Evolutionary conservation across 2,888 invertebrate genomes (phyloP), one percentile per base, ranked within the genome.

Genomic region (Beris chalybata): DNA sequence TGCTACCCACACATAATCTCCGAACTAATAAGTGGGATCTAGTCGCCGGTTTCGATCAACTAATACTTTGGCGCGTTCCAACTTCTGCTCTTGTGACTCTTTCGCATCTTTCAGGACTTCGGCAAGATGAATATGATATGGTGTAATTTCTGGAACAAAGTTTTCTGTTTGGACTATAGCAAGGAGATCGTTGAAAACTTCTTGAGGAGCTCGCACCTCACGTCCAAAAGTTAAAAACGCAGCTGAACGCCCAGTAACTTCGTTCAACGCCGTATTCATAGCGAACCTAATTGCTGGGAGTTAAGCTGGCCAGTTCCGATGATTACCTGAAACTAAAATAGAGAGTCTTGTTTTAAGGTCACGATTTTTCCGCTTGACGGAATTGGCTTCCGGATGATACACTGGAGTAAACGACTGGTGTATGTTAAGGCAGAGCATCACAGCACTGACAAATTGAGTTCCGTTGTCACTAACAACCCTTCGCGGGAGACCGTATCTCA

Each of bases 361-460:
- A 3, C 44, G 44, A 4, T 44, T 44, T 44, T 44, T 44, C 2
- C 44, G 44, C 44, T 44, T 4, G 9, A 44, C 44, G 9, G 44
- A 4, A 44, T 44, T 76, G 0, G 74, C 72, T 22, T 73, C 71
- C 0, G 76, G 76, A 44, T 52, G 52, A 22, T 52, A 52, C 52
- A 13, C 52, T 52, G 52, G 13, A 2, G 52, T 52, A 15, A 15
- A 11, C 9, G 9, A n/a, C 15, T 52, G 52, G 2, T 52, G 3
- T 11, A 22, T n/a, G 9, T 2, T 13, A 9, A 52, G 55, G 13
- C 7, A 11, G 12, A 29, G 4, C 11, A 30, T 3, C 2, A 55
- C 3, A 9, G 11, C 30, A 12, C 22, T 22, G 22, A 22, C 22
- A 3, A 22, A 22, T 22, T 22, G 22, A 22, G 22, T 22, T 22